Conservation (phyloP, 2,113 vertebrate species). For the Ailuropoda melanoleuca region DNA sequence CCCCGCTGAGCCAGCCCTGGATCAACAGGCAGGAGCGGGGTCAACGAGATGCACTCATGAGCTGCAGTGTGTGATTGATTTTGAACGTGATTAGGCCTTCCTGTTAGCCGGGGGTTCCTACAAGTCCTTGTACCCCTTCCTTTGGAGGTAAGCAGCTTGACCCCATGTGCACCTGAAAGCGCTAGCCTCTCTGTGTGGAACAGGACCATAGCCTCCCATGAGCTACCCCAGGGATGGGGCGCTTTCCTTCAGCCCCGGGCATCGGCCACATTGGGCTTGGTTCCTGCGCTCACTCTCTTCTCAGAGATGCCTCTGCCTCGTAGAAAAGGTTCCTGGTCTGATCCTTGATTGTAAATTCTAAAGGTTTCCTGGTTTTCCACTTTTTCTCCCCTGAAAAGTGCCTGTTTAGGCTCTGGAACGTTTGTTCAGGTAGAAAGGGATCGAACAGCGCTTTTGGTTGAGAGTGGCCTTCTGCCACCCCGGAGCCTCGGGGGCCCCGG, state of each 20-base stretch:
- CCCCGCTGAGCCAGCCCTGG: not conserved
- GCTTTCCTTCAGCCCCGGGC: not conserved
- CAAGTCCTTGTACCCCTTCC: too few relatives aligned
- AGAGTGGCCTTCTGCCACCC: accelerated
- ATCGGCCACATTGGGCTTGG: accelerated
- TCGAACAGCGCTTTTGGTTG: too few relatives aligned
- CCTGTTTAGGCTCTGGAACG: not conserved
- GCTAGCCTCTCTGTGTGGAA: not conserved
- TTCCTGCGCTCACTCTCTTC: not conserved
- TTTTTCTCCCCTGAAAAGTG: not conserved
- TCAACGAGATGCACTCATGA: not conserved
- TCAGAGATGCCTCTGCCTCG: not conserved
- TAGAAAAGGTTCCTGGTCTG: not conserved
- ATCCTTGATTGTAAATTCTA: not conserved
- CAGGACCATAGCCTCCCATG: not conserved
- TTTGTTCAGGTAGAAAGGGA: not conserved
- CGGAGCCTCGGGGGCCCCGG: accelerated
- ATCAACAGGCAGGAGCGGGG: too few relatives aligned
- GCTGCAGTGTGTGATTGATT: accelerated
- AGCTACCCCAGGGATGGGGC: not conserved
- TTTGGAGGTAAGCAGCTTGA: too few relatives aligned
- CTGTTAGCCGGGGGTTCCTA: not conserved
- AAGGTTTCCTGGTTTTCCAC: not conserved
- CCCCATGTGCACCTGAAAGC: accelerated
- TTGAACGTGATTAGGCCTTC: not conserved